phyloP scores from a whole-genome alignment of 2,797 vertebrate genomes.

The Manis pentadactyla region DNA sequence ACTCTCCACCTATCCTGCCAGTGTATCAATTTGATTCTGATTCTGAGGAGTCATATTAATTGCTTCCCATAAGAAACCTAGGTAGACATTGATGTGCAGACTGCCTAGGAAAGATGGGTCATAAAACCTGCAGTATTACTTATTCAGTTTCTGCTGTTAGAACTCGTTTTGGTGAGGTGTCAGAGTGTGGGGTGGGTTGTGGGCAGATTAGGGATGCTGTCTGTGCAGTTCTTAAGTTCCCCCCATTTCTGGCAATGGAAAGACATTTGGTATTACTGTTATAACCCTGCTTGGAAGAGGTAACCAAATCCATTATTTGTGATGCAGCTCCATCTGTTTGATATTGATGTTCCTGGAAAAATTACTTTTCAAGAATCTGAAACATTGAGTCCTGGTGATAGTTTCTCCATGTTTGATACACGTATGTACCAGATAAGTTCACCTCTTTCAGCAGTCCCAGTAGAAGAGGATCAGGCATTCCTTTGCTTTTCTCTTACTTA shows the following conservation, averaged over 20 bases:
- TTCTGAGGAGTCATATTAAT: not conserved
- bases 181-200: not conserved
- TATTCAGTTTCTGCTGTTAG: not conserved
- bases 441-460: conserved; percentile 81
- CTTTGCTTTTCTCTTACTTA: not conserved
- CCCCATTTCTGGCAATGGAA: not conserved
- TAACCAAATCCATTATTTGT: conserved; percentile 66
- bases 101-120: not conserved
- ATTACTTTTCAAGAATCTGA: conserved; percentile 98
- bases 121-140: not conserved
- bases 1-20: not conserved
- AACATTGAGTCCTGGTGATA: conserved; percentile 93
- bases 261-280: not conserved
- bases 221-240: not conserved
- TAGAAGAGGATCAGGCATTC: not conserved
- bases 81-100: not conserved
- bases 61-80: not conserved
- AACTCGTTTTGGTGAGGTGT: not conserved
- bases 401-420: conserved; percentile 94
- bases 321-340: conserved; percentile 96
- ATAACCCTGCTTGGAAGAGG: not conserved
- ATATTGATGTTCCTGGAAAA: conserved; percentile 96
- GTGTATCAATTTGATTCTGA: not conserved
- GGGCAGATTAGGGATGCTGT: not conserved
- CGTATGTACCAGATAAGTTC: conserved; percentile 89